These are phyloP conservation scores for Alitta virens DNA, from an alignment of 2,888 invertebrate species.

Conservation along the genomic window DNA sequence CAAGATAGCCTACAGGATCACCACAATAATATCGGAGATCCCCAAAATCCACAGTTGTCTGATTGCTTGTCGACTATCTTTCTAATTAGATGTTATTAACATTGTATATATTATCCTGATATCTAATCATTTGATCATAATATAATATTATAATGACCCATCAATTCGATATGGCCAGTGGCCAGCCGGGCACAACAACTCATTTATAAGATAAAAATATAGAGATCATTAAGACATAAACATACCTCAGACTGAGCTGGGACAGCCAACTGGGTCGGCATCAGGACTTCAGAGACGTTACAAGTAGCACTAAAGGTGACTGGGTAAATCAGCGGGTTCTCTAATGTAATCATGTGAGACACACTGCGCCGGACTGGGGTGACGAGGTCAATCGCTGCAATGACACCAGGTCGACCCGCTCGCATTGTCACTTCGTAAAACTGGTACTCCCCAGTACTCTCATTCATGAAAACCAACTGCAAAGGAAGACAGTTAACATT, in stretches of 20 bases:
- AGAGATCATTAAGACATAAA: no score
- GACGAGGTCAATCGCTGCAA: slow-evolving; percentile 46
- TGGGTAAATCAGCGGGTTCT: slow-evolving; percentile 51
- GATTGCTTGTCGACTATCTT: no score
- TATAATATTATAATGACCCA: no score
- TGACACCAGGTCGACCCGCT: slow-evolving; percentile 46
- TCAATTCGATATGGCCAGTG: no score
- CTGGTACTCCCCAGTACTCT: slow-evolving; percentile 53
- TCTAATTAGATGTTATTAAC: no score
- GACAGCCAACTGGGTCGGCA: slow-evolving; percentile 49
- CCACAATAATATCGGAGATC: no score
- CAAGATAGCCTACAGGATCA: no score
- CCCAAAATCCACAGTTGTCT: no score
- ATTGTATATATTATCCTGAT: no score
- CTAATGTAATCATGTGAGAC: slow-evolving; percentile 47
- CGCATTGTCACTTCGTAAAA: slow-evolving; percentile 54
- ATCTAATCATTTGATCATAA: no score
- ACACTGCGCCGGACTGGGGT: slow-evolving; percentile 54
- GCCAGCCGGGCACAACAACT: no score
- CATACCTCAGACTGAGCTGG: slow-evolving; percentile 51
- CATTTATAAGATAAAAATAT: no score
- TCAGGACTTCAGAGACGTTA: slow-evolving; percentile 47
- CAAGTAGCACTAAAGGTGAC: slow-evolving; percentile 49
- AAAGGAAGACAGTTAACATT: not conserved
- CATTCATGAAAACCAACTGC: slow-evolving; percentile 55